These are phyloP conservation scores for Lipotes vexillifer DNA, from an alignment of 2,113 vertebrate genomes.

Conservation along the genomic window DNA sequence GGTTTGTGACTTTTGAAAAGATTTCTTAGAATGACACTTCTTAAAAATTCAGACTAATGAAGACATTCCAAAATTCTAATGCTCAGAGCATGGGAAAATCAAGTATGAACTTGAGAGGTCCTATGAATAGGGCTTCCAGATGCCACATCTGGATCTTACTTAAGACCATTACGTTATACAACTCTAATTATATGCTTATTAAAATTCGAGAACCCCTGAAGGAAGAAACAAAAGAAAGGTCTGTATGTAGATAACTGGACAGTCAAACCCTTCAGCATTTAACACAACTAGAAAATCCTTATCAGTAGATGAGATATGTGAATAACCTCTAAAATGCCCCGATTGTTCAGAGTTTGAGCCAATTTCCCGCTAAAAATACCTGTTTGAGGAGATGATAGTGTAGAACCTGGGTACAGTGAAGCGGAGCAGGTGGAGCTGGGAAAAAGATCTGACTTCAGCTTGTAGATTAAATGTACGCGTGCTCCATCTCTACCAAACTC, in stretches of 20 bases:
- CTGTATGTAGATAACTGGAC: not conserved
- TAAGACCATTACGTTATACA: not conserved
- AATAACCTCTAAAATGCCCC: not conserved
- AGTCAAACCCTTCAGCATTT: not conserved
- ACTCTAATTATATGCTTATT: not conserved
- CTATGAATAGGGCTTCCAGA: not conserved
- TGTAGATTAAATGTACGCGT: not conserved
- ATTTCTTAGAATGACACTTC: not conserved
- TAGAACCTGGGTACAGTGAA: not conserved
- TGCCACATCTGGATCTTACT: not conserved
- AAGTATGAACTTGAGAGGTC: not conserved
- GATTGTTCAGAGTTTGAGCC: not conserved
- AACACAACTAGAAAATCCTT: not conserved
- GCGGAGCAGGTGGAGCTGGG: not conserved
- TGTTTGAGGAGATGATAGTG: not conserved
- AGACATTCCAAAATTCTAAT: not conserved
- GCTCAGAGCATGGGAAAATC: not conserved
- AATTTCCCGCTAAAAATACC: not conserved
- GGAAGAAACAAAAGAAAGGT: not conserved
- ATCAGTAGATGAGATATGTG: not conserved
- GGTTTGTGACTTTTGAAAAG: not conserved
- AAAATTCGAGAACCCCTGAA: not conserved
- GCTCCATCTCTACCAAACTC: not conserved
- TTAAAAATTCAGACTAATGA: not conserved
- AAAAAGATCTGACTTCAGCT: not conserved